Evolutionary conservation across 2,113 vertebrate genomes (phyloP), one percentile per base, ranked within the genome.

Genomic region (Solenodon paradoxus): DNA sequence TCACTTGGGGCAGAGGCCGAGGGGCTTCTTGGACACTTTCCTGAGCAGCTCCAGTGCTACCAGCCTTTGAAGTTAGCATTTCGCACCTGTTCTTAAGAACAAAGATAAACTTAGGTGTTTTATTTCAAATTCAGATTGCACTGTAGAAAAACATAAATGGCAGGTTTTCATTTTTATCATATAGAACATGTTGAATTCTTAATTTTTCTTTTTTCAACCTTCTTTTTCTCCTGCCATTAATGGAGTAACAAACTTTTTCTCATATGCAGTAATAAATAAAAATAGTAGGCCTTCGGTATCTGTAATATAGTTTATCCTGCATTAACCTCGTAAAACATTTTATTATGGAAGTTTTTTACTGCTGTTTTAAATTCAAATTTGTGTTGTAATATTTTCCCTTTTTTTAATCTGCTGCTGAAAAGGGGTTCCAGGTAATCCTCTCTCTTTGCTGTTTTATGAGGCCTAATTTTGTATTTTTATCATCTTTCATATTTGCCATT

Each of bases 361-460:
- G 82, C 75, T 90, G 59, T 59, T 64, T 78, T 96, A 78, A 77
- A 90, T 97, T 95, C 49, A 95, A 95, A 96, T 88, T 94, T 97
- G 55, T 97, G 81, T 98, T 97, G 79, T 98, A 98, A 98, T 98
- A 35, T 91, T 98, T 97, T 98, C 95, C 98, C 87, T 98, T 97
- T 98, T 96, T 98, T n/a, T 92, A 95, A 96, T 94, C 95, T 99
- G 99, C 99, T 99, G 98, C 99, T 98, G 92, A 98, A 97, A 99
- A 99, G 99, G 98, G 99, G 99, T 97, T 99, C 99, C 95, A 99
- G 99, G 99, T 99, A 99, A 99, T 98, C 47, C 45, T 97, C 94
- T 77, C 91, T 80, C 95, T 98, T 98, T 98, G 79, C 80, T 98
- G 49, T 20, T 94, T 55, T 51, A 75, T 64, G 88, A 90, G 35